Evolutionary conservation across 2,888 invertebrate species (phyloP).

Genomic region (Cephus runcator): DNA sequence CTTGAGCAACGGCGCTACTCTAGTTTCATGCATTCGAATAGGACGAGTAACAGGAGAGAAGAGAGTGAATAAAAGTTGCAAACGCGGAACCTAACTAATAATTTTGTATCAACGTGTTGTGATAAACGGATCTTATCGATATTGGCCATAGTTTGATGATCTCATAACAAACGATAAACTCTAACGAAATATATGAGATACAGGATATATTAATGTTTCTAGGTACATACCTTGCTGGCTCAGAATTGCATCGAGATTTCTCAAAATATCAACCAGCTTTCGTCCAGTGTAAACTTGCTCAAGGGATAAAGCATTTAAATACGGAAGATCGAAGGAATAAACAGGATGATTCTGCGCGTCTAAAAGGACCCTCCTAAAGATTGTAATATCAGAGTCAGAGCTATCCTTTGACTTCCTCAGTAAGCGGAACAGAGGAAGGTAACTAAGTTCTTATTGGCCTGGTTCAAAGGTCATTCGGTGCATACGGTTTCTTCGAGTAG

Average conservation of each 20-base stretch:
- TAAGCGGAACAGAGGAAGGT: not conserved
- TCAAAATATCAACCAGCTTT: not conserved
- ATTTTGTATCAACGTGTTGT: not conserved
- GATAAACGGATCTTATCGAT: not conserved
- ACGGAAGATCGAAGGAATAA: slow-evolving; percentile 37
- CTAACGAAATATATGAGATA: not conserved
- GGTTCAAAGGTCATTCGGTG: not conserved
- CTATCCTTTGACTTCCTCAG: not conserved
- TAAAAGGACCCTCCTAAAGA: slow-evolving; percentile 19
- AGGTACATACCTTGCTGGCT: not conserved
- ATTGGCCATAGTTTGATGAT: not conserved
- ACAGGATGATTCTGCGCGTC: slow-evolving; percentile 50
- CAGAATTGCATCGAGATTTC: not conserved
- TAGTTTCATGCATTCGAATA: not conserved
- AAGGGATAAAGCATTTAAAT: not conserved
- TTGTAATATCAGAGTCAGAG: not conserved
- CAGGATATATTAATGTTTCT: not conserved
- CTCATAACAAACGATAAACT: not conserved
- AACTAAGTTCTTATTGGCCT: not conserved
- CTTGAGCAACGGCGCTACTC: not conserved
- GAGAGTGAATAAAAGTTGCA: not conserved
- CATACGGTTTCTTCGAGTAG: not conserved
- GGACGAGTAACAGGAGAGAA: not conserved
- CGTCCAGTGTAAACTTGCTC: not conserved
- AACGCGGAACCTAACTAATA: not conserved